Percentiles rank a stretch among this genome's conserved stretches.
Evolutionary conservation across 1,140 invertebrate species (phyloP).

Genomic region (Pseudomyrmex gracilis): DNA sequence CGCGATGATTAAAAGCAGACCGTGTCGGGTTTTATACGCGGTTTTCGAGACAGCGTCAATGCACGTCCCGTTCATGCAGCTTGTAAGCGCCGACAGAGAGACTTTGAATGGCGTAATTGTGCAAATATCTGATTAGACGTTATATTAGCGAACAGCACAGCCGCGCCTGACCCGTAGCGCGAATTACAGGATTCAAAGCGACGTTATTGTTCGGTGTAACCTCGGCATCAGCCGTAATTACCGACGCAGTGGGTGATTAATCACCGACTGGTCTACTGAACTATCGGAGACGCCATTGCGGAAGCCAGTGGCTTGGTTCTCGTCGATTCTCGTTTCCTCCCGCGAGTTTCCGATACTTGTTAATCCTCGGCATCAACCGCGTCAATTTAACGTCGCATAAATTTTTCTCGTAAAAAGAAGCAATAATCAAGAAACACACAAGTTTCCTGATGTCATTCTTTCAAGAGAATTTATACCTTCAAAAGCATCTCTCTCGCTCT

Average conservation of each 20-base stretch:
- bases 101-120: constrained; percentile 51
- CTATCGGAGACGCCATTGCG: constrained; percentile 27
- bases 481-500: background rate
- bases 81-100: constrained; percentile 5
- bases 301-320: constrained; percentile 21
- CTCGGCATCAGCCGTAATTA: constrained; percentile 49
- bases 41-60: constrained; percentile 7
- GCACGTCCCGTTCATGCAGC: constrained; percentile 19
- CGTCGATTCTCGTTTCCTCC: constrained; percentile 22
- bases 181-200: constrained; percentile 51
- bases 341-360: constrained; percentile 32
- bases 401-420: constrained; percentile 1
- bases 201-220: constrained; percentile 44
- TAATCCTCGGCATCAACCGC: constrained; percentile 2
- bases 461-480: too few species aligned
- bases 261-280: constrained; percentile 24
- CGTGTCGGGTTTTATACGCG: background rate
- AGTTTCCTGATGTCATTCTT: background rate
- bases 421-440: background rate
- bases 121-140: constrained; percentile 54
- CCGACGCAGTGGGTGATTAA: constrained; percentile 42
- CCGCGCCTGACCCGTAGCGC: constrained; percentile 26
- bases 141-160: constrained; percentile 36
- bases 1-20: constrained; percentile 1
- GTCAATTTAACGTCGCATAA: background rate